Percentiles rank a stretch among this genome's conserved stretches.
Conservation (phyloP, 2,888 invertebrate species). For the Acanthosepion esculentum region DNA sequence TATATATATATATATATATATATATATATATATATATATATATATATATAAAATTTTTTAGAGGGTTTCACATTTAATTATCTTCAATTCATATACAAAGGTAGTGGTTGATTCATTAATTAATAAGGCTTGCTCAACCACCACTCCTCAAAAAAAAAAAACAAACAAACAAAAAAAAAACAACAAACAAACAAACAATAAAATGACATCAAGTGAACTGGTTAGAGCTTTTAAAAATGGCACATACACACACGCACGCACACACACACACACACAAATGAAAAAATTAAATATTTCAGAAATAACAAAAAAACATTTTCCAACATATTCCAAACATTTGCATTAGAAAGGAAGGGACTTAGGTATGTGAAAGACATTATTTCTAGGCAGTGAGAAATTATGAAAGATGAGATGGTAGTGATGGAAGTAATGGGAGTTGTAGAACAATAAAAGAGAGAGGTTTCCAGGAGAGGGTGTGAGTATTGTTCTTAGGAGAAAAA, state of each 20-base stretch:
- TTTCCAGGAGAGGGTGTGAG: not conserved
- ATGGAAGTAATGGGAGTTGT: not conserved
- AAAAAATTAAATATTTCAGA: not conserved
- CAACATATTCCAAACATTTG: not conserved
- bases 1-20: too few relatives aligned
- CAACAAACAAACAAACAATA: not conserved
- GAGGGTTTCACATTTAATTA: not conserved
- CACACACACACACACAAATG: not conserved
- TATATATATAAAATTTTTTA: not conserved
- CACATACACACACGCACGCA: too few relatives aligned
- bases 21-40: too few relatives aligned
- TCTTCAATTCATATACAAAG: not conserved
- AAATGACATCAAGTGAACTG: not conserved
- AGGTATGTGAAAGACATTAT: not conserved
- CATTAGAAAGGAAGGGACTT: not conserved
- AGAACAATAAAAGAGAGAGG: not conserved
- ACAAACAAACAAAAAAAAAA: not conserved
- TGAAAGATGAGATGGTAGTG: not conserved
- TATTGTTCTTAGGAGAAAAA: not conserved
- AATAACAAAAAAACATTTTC: not conserved
- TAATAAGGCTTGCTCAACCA: conserved; percentile 13
- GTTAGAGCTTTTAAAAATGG: not conserved
- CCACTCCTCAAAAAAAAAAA: not conserved
- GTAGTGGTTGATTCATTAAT: not conserved
- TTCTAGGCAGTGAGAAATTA: not conserved